Percentiles rank a stretch among this genome's conserved stretches.
These are phyloP conservation scores for Dryadula phaetusa DNA, from an alignment of 2,888 invertebrate species.

Conservation along the genomic window DNA sequence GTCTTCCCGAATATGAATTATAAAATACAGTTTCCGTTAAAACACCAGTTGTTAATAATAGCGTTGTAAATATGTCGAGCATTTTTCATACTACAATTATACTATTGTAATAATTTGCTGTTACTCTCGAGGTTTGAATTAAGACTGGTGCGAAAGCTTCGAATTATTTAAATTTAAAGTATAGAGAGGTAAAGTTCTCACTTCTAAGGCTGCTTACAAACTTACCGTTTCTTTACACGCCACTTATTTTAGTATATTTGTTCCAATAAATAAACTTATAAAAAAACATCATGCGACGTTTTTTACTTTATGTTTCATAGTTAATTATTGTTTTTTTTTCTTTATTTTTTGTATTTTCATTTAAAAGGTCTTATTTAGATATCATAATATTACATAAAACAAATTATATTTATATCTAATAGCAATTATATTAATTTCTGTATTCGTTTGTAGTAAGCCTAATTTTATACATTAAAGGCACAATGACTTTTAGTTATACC, in stretches of 20 bases:
- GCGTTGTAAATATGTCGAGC: conserved; percentile 2
- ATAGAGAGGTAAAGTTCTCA: not conserved
- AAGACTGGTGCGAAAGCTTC: conserved; percentile 7
- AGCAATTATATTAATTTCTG: no score
- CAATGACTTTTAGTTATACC: not conserved
- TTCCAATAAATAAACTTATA: no score
- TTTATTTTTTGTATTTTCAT: no score
- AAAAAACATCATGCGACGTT: no score
- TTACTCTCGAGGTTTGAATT: not conserved
- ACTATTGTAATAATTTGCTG: not conserved
- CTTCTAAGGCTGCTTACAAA: not conserved
- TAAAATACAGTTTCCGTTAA: conserved; percentile 27
- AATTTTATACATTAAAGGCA: not conserved
- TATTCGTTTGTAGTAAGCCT: not conserved
- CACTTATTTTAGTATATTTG: no score
- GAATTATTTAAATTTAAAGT: conserved; percentile 18
- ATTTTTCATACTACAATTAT: not conserved
- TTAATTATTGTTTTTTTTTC: no score
- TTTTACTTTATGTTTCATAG: no score
- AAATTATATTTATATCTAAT: no score
- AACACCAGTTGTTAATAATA: conserved; percentile 7
- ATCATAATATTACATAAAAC: no score
- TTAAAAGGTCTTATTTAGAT: no score
- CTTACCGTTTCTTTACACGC: not conserved
- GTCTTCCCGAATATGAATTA: conserved; percentile 57